Conservation (phyloP, 1,140 invertebrate genomes). For the Drosophila lowei region DNA sequence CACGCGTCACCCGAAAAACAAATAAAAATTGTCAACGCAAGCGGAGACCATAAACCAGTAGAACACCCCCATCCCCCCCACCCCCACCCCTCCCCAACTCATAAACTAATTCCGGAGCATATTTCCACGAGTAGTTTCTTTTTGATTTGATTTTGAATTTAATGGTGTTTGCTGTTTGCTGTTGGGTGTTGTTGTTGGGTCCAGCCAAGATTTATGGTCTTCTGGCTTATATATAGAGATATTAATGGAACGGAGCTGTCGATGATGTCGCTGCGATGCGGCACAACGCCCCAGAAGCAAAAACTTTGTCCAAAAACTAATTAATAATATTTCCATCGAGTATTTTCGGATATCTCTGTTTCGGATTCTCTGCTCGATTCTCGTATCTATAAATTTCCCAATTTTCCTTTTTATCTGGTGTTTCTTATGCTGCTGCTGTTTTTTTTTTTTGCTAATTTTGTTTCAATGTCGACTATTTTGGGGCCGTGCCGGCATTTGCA, state of each 20-base stretch:
- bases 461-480: constrained; percentile 76
- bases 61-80: too few species aligned
- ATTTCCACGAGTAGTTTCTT: constrained; percentile 12
- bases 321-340: constrained; percentile 61
- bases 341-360: constrained; percentile 58
- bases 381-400: constrained; percentile 7
- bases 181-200: too few species aligned
- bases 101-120: constrained; percentile 17
- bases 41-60: constrained; percentile 10
- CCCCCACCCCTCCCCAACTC: too few species aligned
- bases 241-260: constrained; percentile 51
- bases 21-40: constrained; percentile 48
- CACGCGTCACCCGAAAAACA: constrained; percentile 4
- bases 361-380: not conserved
- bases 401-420: constrained; percentile 10
- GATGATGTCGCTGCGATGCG: constrained; percentile 17
- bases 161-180: constrained; percentile 1
- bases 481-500: constrained; percentile 28
- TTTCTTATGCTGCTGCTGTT: constrained; percentile 13
- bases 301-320: constrained; percentile 71
- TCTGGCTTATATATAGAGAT: constrained; percentile 32
- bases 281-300: constrained; percentile 36
- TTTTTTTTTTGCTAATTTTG: constrained; percentile 48
- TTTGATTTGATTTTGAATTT: constrained; percentile 29
- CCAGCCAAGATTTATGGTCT: constrained; percentile 31